Base-by-base conservation (phyloP, 2,797 vertebrate genomes). In the Simalia tracyae region DNA sequence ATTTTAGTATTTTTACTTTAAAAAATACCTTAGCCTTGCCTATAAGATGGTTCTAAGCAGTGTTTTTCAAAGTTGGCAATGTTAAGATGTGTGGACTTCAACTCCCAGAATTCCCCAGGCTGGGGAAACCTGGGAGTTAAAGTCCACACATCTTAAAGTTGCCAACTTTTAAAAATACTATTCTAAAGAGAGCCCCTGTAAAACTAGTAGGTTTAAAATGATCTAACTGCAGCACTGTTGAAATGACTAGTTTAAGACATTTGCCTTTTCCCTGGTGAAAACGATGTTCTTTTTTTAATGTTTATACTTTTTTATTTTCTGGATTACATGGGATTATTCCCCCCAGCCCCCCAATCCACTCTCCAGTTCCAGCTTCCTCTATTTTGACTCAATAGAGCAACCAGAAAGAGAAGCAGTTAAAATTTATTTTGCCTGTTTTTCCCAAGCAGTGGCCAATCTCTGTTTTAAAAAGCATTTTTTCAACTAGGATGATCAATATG, bases 401-500 rank as follows among this genome's bases (percentile, higher is more conserved):
- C 60, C 15, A 19, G 22, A 61, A 61, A 22, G 17, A 17, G 17
- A 61, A 1, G 19, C 84, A 85, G 26, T 85, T 85, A 56, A n/a
- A 3, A 15, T 85, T 81, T 81, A 81, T 81, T 46, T 46, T 5
- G 42, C 2, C 19, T 81, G 72, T 81, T 46, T 81, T 19, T 46
- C 46, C 19, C 72, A 81, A 46, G 36, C 19, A 24, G 22, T 46
- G 19, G 72, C 72, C 46, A 3, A 81, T 86, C 85, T 64, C 3
- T 64, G 7, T 87, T 22, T 92, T 24, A 61, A 26, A n/a, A n/a
- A 31, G 10, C 14, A 0, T 46, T 87, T 46, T 24, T 2, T 10
- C 14, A 19, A 85, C 89, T 10, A 90, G 91, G 89, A 95, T 92
- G 90, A 93, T 63, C 66, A 50, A 60, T 42, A 17, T 66, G 31